Evolutionary conservation across 2,797 vertebrate genomes (phyloP), one percentile per base, ranked within the genome.

Genomic region (Girardinus metallicus): DNA sequence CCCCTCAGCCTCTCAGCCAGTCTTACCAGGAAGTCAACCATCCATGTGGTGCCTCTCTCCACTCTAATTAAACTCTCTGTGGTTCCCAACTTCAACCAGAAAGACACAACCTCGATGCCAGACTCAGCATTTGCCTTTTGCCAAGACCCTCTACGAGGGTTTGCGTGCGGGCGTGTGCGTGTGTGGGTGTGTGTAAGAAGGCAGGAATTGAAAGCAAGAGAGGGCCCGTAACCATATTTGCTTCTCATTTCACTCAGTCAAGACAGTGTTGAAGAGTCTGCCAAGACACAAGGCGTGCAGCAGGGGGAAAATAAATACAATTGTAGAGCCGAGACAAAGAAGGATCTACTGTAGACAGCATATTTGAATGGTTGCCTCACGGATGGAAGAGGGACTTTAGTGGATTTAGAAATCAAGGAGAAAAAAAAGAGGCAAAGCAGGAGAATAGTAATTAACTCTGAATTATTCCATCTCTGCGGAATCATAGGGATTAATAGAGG

Each of bases 41-140:
- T 80, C 89, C 93, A 90, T 92, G 91, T 90, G 90, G 89, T 90
- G 87, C 75, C 80, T 86, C 85, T 91, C 89, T 90, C 88, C 87
- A 86, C 77, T 87, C 90, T 94, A 92, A 95, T 95, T 94, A 95
- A 94, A 92, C 89, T 90, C 89, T 80, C 87, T 76, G 85, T 93
- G 93, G 87, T 84, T 94, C 87, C 91, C 84, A 88, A 91, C 83
- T 74, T 84, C 80, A 83, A 90, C 85, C 87, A 90, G 87, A 87
- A 83, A 90, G 82, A 85, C 85, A 80, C 83, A 83, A 84, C 83
- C 85, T 85, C 78, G 31, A 16, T 79, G 90, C 90, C 89, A 92
- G 79, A 80, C 80, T 84, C 68, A 66, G 75, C 92, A 88, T 92
- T 89, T 93, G 88, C 91, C 68, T 85, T 88, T 91, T 91, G 88